A percentile compares a stretch with the other conserved stretches of the same genome.
Evolutionary conservation across 2,113 vertebrate genomes (phyloP).

Genomic region (Mola mola): DNA sequence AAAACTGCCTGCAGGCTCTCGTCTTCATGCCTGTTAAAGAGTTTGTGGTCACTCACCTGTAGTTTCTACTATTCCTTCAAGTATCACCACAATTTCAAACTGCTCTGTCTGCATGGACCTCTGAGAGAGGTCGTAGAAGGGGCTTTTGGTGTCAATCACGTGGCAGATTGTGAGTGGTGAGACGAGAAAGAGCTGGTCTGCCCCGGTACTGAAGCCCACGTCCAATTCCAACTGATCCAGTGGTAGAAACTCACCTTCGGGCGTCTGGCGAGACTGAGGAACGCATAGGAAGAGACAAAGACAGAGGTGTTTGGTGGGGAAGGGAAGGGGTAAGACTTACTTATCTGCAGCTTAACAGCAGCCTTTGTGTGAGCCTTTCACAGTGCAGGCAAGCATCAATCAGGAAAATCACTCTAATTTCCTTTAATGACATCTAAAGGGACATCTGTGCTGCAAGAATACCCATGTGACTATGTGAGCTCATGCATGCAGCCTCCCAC

Average conservation of each 20-base stretch:
- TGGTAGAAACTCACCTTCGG: slow-evolving; percentile 98
- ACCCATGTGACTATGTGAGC: too few relatives aligned
- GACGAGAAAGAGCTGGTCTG: slow-evolving; percentile 99
- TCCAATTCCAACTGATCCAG: slow-evolving; percentile 99
- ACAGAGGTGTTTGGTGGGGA: slow-evolving; percentile 38
- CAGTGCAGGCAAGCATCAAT: slow-evolving; percentile 57
- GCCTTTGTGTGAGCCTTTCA: slow-evolving; percentile 66
- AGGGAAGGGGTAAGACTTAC: slow-evolving; percentile 43
- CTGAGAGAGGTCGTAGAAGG: slow-evolving; percentile 98
- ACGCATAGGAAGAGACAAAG: slow-evolving; percentile 70
- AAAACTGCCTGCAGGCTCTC: not conserved
- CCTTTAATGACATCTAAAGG: slow-evolving; percentile 5
- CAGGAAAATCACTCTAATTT: slow-evolving; percentile 11
- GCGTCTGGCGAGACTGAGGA: slow-evolving; percentile 97
- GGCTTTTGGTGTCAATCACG: slow-evolving; percentile 98
- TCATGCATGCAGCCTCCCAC: too few relatives aligned
- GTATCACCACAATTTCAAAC: slow-evolving; percentile 99
- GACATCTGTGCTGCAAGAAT: not conserved
- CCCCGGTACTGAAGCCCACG: slow-evolving; percentile 98
- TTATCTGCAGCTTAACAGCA: slow-evolving; percentile 57
- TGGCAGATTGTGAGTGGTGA: slow-evolving; percentile 99
- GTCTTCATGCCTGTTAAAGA: slow-evolving; percentile 2
- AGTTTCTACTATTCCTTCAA: slow-evolving; percentile 98
- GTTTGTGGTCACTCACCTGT: slow-evolving; percentile 88
- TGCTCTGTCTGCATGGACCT: slow-evolving; percentile 98